Base-by-base conservation (phyloP, 2,888 invertebrate genomes). In the Eretmocerus hayati region DNA sequence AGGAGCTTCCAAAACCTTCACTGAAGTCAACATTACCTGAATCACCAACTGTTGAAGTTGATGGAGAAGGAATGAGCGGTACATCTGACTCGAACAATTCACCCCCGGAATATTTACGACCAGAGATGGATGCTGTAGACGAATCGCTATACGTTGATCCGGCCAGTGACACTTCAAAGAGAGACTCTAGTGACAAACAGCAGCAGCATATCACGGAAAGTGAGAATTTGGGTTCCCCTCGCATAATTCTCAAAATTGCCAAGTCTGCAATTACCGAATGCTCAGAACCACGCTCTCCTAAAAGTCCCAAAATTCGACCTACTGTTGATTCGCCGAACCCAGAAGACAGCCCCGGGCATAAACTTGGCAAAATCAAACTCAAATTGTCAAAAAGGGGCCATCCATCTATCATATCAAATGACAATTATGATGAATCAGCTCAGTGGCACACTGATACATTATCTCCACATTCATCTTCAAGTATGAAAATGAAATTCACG, bases 321-420 rank as follows among this genome's bases (percentile, higher is more conserved):
- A 64, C 68, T 2, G 59, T 69, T 1, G 67, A 69, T 53, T 71
- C 71, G 2, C 71, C 70, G 2, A 71, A 70, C 56, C 69, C 69
- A 1, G 71, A 71, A 18, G 71, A 71, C 20, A 70, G 66, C 54
- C 66, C 69, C 3, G 67, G 70, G n/a, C 71, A 76, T 48, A 77
- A 76, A 55, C 61, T 77, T 33, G 74, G 73, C 0, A 77, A 77
- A 57, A 77, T 78, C 31, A 78, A 77, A 53, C 57, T 78, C 37
- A 79, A 79, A 53, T 66, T 78, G 31, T 76, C 76, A 0, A 78
- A 74, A 58, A 69, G 70, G 38, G 70, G 71, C 2, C 71, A 71
- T 53, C 71, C 71, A 4, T 71, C 71, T 2, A 71, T 71, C 39
- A 70, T 71, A 50, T 63, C 68, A 0, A 54, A 32, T 16, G 50